Conservation (phyloP, 1,140 invertebrate genomes). For the Chironomus striatipennis region DNA sequence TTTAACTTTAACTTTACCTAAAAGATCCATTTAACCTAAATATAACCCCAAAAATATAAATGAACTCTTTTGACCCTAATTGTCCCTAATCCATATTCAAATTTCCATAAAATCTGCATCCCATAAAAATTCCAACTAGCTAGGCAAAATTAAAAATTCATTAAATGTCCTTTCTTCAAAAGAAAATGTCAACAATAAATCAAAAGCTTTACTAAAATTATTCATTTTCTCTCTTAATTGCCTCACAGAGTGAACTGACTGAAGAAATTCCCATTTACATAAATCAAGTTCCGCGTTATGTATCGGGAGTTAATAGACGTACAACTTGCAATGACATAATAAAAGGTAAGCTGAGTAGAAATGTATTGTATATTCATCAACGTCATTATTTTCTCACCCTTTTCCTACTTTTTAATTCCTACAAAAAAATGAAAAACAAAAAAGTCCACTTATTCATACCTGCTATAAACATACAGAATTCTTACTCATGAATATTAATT, state of each 20-base stretch:
- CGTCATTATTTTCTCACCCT: constrained; percentile 18
- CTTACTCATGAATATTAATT: constrained; percentile 19
- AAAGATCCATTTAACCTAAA: too few species aligned
- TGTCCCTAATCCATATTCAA: too few species aligned
- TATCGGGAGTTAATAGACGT: constrained; percentile 38
- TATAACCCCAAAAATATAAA: too few species aligned
- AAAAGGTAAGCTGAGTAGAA: constrained; percentile 30
- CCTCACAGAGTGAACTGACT: constrained; percentile 31
- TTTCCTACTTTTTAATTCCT: background rate
- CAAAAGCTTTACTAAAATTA: background rate
- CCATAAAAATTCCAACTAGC: too few species aligned
- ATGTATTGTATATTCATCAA: background rate
- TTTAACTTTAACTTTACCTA: too few species aligned
- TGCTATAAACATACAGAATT: background rate
- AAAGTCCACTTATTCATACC: too few species aligned
- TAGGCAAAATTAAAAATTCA: too few species aligned
- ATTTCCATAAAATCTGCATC: too few species aligned
- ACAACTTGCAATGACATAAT: constrained; percentile 41
- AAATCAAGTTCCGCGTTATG: constrained; percentile 34
- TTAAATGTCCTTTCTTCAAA: too few species aligned
- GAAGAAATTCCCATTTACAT: constrained; percentile 40
- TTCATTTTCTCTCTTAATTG: background rate
- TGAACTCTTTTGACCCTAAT: background rate
- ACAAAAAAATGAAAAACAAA: background rate
- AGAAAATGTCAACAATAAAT: too few species aligned